A percentile compares a stretch with the other conserved stretches of the same genome.
These are phyloP conservation scores for Tyrophagus putrescentiae DNA, from an alignment of 1,140 invertebrate species.

Conservation along the genomic window DNA sequence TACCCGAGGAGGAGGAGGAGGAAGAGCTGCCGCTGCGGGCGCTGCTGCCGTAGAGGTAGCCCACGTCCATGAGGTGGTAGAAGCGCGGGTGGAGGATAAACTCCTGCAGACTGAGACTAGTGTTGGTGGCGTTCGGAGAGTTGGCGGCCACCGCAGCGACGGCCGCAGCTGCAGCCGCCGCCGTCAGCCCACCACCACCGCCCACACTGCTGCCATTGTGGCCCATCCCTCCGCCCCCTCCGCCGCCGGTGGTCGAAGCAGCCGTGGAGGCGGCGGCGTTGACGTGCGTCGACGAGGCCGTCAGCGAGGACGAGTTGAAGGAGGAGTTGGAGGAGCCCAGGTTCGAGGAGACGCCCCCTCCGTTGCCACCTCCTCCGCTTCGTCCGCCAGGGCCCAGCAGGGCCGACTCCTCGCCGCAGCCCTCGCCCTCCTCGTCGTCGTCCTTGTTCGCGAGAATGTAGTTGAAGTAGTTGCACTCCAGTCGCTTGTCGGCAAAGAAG, in stretches of 20 bases:
- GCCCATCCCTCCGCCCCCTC: too few relatives aligned
- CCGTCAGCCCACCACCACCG: too few relatives aligned
- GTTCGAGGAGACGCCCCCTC: too few relatives aligned
- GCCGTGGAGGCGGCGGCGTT: too few relatives aligned
- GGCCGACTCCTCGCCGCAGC: too few relatives aligned
- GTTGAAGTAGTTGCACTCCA: conserved; percentile 5
- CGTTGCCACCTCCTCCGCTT: too few relatives aligned
- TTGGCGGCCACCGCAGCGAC: neutral
- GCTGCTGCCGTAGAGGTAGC: too few relatives aligned
- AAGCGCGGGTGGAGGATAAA: conserved; percentile 57
- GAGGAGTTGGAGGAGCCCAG: neutral
- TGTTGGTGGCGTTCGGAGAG: neutral
- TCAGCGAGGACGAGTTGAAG: neutral
- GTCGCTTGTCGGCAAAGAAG: conserved; percentile 8
- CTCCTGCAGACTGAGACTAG: neutral
- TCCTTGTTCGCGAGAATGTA: neutral
- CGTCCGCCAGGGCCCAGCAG: too few relatives aligned
- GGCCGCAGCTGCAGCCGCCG: neutral
- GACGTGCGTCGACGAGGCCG: neutral
- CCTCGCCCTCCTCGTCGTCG: too few relatives aligned
- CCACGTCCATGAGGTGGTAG: conserved; percentile 58
- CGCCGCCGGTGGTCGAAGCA: too few relatives aligned
- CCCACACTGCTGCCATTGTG: too few relatives aligned
- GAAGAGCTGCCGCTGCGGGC: too few relatives aligned
- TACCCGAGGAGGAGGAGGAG: neutral